Evolutionary conservation across 2,888 invertebrate genomes (phyloP), one percentile per base, ranked within the genome.

Genomic region (Bombylius discolor): DNA sequence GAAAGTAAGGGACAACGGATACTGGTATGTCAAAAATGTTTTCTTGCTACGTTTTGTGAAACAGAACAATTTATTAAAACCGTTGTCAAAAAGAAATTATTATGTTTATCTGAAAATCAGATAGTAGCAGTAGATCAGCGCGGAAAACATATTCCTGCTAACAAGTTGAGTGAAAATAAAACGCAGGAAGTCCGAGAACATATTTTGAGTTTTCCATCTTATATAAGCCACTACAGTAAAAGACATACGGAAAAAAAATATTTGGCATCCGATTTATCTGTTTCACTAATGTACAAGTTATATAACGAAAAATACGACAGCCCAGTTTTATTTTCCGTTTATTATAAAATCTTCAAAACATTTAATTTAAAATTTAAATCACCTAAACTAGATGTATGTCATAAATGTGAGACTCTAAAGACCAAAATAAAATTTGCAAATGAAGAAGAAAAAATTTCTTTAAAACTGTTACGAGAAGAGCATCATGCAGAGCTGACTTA

Each of bases 121-220:
- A 42, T 48, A 13, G 31, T 48, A 47, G 23, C 14, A 23, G 23
- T 23, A 23, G 46, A 50, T 46, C 44, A 50, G n/a, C 54, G 54
- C 36, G 54, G 54, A 14, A 34, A 13, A 12, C 12, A 5, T 12
- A 11, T 12, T 31, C 45, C 53, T 34, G 5, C 49, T 31, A 49
- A 54, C n/a, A 57, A 57, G 53, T 42, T 57, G 23, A 33, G 47
- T 39, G 44, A 53, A 12, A 44, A 53, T 33, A 36, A 51, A 49
- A n/a, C 55, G 45, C 12, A 53, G 33, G 49, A 56, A 60, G 51
- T 58, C 5, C 23, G 23, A 44, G 46, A 23, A n/a, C 57, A 60
- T 31, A 60, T 60, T 12, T 49, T 36, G 32, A 59, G 57, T 32
- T 58, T 60, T 48, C 60, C 58, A 8, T n/a, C 58, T 12, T 54